Conservation (phyloP, 2,797 vertebrate species). For the Acanthopagrus latus region DNA sequence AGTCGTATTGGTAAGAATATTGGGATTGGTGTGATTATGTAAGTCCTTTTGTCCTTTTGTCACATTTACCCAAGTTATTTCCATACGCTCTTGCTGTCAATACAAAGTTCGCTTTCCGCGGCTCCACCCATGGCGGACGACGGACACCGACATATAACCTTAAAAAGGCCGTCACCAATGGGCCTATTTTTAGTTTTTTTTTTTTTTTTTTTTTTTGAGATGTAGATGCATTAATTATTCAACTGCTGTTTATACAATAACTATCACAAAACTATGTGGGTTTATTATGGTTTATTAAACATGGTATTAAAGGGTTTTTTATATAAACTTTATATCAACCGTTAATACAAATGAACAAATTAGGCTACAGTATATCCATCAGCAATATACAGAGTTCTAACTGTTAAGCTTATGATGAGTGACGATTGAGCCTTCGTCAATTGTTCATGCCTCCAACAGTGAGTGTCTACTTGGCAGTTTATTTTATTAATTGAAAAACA, state of each 20-base stretch:
- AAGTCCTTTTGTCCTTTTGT: conserved; percentile 32
- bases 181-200: conserved; percentile 82
- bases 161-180: conserved; percentile 79
- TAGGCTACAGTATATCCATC: not conserved
- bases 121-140: conserved; percentile 64
- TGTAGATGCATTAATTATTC: conserved; percentile 35
- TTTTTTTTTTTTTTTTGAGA: conserved; percentile 27
- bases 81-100: conserved; percentile 3
- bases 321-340: too few relatives aligned
- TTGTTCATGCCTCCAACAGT: not conserved
- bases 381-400: not conserved
- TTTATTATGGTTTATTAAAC: not conserved
- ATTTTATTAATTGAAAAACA: not conserved
- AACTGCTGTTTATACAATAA: not conserved
- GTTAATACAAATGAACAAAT: not conserved
- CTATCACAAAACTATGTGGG: not conserved
- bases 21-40: not conserved
- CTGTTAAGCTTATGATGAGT: not conserved
- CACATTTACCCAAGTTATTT: conserved; percentile 14
- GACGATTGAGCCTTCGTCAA: not conserved
- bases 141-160: conserved; percentile 68
- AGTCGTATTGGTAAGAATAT: not conserved
- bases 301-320: not conserved
- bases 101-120: not conserved
- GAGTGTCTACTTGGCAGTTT: not conserved